Evolutionary conservation across 2,888 invertebrate genomes (phyloP).

Genomic region (Desoria tigrina): DNA sequence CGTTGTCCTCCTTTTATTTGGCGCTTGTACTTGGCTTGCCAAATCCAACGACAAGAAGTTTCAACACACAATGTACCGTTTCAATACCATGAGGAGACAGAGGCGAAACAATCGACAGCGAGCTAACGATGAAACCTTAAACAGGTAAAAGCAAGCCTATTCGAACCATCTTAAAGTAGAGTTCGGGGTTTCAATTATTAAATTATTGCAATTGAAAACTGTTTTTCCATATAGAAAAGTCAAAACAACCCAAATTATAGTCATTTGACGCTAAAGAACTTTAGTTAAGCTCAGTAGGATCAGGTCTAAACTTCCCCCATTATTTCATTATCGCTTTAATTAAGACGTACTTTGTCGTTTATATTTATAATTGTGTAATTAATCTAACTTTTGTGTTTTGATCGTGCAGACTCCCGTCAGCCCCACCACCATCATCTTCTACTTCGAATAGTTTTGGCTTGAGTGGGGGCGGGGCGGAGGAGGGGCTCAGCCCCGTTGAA

Average conservation of each 20-base stretch:
- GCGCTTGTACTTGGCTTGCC: slow-evolving; percentile 45
- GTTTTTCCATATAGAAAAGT: background rate
- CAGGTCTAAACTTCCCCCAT: too few relatives aligned
- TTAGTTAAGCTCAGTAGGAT: too few relatives aligned
- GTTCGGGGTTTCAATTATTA: background rate
- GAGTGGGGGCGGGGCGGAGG: slow-evolving; percentile 10
- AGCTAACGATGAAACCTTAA: slow-evolving; percentile 29
- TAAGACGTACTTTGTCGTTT: background rate
- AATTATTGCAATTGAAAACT: background rate
- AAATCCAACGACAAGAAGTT: slow-evolving; percentile 47
- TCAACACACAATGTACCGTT: slow-evolving; percentile 45
- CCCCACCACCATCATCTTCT: slow-evolving; percentile 35
- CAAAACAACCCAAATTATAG: too few relatives aligned
- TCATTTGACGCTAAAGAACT: too few relatives aligned
- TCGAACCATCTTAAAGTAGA: background rate
- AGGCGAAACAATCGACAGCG: slow-evolving; percentile 17
- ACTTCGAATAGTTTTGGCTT: slow-evolving; percentile 12
- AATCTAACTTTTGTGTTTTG: background rate
- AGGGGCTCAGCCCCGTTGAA: slow-evolving; percentile 19
- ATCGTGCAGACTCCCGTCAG: slow-evolving; percentile 29
- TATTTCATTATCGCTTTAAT: too few relatives aligned
- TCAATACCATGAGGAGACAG: slow-evolving; percentile 39
- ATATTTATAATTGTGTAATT: background rate
- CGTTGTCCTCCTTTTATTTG: slow-evolving; percentile 42
- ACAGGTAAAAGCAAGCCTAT: slow-evolving; percentile 18